These are phyloP conservation scores for Drosophila pseudoobscura DNA, from an alignment of 1,140 invertebrate species.

Conservation along the genomic window DNA sequence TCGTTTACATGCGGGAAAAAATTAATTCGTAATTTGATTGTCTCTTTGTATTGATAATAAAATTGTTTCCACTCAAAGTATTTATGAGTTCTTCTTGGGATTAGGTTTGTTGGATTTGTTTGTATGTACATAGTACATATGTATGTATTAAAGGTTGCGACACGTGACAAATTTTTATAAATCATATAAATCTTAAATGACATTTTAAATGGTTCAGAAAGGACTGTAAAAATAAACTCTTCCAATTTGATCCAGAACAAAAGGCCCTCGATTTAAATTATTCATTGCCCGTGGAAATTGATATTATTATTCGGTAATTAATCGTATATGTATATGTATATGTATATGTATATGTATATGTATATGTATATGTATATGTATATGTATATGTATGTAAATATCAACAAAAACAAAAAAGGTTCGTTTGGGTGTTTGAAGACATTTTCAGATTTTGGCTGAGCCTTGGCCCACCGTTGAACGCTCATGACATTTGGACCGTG, in stretches of 20 bases:
- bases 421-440: slow-evolving; percentile 7
- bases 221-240: no score
- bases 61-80: slow-evolving; percentile 29
- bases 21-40: slow-evolving; percentile 35
- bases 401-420: background rate
- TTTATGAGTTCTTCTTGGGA: slow-evolving; percentile 4
- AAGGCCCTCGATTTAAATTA: no score
- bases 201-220: no score
- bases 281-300: background rate
- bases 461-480: slow-evolving; percentile 58
- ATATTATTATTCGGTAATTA: background rate
- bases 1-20: slow-evolving; percentile 35
- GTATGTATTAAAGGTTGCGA: slow-evolving; percentile 6
- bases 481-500: slow-evolving; percentile 67
- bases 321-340: background rate
- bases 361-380: no score
- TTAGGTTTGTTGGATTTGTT: background rate
- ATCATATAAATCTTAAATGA: no score
- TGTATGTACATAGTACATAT: background rate
- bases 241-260: no score
- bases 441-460: slow-evolving; percentile 27
- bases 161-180: slow-evolving; percentile 9
- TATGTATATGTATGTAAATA: no score
- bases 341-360: no score
- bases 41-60: slow-evolving; percentile 42